These are phyloP conservation scores for Oostethus manadensis DNA, from an alignment of 2,113 vertebrate species.

Conservation along the genomic window DNA sequence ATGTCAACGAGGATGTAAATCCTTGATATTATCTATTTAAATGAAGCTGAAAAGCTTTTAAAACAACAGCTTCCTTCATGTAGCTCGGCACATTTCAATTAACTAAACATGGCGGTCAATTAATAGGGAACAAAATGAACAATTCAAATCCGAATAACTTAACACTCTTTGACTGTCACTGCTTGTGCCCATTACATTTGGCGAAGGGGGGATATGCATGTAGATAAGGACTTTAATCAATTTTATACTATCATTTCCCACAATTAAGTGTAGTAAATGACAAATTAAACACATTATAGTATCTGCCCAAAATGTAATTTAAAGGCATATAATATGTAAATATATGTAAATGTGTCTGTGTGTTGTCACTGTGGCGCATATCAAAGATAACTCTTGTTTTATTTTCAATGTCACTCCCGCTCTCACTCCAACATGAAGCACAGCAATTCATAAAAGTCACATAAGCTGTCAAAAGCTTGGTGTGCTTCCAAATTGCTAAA, in stretches of 20 bases:
- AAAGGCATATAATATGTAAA: background rate
- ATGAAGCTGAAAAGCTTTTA: no score
- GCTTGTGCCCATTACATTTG: background rate
- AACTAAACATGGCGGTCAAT: conserved; percentile 24
- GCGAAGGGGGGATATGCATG: background rate
- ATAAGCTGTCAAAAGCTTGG: no score
- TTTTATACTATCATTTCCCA: background rate
- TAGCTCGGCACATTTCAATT: conserved; percentile 21
- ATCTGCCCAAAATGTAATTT: background rate
- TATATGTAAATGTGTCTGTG: background rate
- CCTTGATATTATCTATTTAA: no score
- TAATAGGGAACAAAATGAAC: background rate
- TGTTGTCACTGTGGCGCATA: background rate
- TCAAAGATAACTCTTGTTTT: background rate
- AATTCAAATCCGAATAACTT: conserved; percentile 12
- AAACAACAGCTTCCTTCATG: conserved; percentile 2
- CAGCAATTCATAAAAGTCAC: background rate
- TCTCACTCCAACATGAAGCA: background rate
- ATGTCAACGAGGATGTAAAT: background rate
- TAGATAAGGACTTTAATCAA: background rate
- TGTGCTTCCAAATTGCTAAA: no score
- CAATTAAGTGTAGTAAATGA: background rate
- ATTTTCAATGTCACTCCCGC: background rate
- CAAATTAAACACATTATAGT: background rate
- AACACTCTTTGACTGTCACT: background rate